phyloP scores from a whole-genome alignment of 2,797 vertebrate species.

The Falco naumanni region DNA sequence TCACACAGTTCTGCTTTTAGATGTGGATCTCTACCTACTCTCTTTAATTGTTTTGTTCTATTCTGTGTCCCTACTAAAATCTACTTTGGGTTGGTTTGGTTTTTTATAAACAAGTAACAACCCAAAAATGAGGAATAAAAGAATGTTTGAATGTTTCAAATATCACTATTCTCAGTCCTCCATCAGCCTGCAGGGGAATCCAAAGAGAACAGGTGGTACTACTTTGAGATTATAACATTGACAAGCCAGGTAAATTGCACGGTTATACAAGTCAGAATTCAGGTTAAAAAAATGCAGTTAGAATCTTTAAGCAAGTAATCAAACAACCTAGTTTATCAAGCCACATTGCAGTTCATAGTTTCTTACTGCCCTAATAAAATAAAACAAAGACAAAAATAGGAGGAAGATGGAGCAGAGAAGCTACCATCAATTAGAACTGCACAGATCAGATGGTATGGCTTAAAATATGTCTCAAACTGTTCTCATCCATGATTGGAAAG shows the following conservation, averaged over 20 bases:
- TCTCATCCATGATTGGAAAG: background rate
- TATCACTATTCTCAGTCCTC: background rate
- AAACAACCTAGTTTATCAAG: background rate
- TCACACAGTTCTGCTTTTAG: background rate
- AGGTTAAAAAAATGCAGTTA: background rate
- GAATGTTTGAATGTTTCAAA: background rate
- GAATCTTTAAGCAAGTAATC: background rate
- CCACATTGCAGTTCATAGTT: background rate
- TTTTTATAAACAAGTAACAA: background rate
- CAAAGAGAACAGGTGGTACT: background rate
- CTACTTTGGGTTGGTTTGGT: rapidly evolving
- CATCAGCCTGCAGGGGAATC: background rate
- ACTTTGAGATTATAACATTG: background rate
- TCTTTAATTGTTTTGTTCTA: background rate
- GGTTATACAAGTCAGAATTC: background rate
- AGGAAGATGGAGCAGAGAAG: background rate
- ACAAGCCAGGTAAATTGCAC: background rate
- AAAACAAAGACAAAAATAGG: background rate
- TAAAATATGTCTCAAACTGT: background rate
- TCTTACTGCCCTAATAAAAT: background rate
- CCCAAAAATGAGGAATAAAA: background rate
- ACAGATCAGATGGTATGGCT: background rate
- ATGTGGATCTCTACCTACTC: background rate
- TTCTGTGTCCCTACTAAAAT: background rate
- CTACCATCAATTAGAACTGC: background rate